Base-by-base conservation (phyloP, 2,888 invertebrate genomes). In the Coremacera marginata region DNA sequence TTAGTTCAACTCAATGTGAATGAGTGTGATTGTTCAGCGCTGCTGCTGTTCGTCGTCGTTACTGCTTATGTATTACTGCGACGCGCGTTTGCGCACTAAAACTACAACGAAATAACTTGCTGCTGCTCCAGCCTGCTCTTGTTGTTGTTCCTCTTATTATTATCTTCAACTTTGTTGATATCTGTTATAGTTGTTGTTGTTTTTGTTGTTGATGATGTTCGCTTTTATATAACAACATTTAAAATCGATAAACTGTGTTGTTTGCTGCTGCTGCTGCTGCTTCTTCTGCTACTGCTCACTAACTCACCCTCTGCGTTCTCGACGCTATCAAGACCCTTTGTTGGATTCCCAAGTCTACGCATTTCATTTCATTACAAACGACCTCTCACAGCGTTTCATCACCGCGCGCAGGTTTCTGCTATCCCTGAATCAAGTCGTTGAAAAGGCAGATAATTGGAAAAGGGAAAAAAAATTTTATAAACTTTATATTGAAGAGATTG, bases 81-180 rank as follows among this genome's bases (percentile, higher is more conserved):
- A 11, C 55, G 70, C 60, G 72, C 60, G 72, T 72, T 60, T 72
- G 72, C 72, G 72, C 72, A 27, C 25, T 62, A n/a, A 62, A 62
- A 60, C 16, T 16, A 72, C n/a, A 49, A 51, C 67, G 16, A 31
- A 27, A 31, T 31, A 44, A 27, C 27, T 62, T 27, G 63, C 34
- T 31, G 27, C 31, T 31, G 51, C 11, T n/a, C 9, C 51, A 19
- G n/a, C 31, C 63, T 19, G 70, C 55, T 55, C 55, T 55, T 19
- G 51, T 19, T 68, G 68, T 44, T 27, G 51, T 49, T 68, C 52
- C 25, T 51, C 27, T 49, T 25, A 7, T 68, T 68, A 49, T 68
- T 8, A 37, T 60, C 57, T 25, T 22, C 57, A 27, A 60, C 57
- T 22, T 60, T 27, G 57, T 25, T 27, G 27, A 60, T 37, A 37